Evolutionary conservation across 2,888 invertebrate genomes (phyloP), one percentile per base, ranked within the genome.

Genomic region (Sycophila texana): DNA sequence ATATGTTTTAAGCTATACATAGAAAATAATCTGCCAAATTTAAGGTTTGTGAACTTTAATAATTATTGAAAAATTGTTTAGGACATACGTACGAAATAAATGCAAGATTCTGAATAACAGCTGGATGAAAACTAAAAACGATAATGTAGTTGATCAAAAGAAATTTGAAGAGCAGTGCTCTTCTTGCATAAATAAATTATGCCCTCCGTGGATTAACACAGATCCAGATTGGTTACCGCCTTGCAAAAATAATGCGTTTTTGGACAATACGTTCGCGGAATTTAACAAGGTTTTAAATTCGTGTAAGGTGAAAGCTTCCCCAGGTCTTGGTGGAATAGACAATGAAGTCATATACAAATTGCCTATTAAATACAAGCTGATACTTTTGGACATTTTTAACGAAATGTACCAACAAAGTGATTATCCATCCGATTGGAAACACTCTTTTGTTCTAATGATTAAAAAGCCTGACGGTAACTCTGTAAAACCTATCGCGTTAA

Each of bases 261-360:
- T 55, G 14, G 68, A 68, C 16, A 30, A 4, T 68, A n/a, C 68
- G 16, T 68, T 55, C 18, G 53, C 55, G 12, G 68, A 68, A 57
- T 55, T 68, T 30, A 68, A 55, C 30, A 53, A 12, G 30, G 30
- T n/a, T 30, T 10, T n/a, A 2, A 12, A 47, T 12, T 47, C 16
- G n/a, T 2, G 47, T 4, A 65, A 65, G 7, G 4, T 47, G 16
- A 30, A 30, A 47, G 47, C 39, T 65, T n/a, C 47, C 18, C 65
- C 47, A 5, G 65, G 65, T 47, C 16, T 65, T 47, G 65, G 47
- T 47, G 65, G 47, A 10, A 65, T 65, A 30, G 30, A 30, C 30
- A 30, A 30, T 30, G 30, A 30, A 30, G 30, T 30, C 4, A 30
- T 30, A 30, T 4, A 30, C 30, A 30, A 30, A 30, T 4, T 30